Evolutionary conservation across 1,140 invertebrate genomes (phyloP).

Genomic region (Pomphorhynchus laevis): DNA sequence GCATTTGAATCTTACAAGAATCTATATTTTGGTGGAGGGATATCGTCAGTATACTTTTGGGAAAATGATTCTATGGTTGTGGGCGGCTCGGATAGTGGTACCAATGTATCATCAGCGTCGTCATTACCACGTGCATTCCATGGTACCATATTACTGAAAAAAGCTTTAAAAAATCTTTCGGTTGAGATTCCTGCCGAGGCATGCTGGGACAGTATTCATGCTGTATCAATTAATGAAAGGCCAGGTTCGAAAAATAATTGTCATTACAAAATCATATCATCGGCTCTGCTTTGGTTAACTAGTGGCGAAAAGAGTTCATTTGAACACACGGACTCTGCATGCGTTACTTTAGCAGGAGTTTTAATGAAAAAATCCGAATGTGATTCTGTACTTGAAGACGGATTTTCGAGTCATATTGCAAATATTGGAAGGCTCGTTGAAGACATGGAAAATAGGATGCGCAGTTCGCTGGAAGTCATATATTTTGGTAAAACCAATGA

Average conservation of each 20-base stretch:
- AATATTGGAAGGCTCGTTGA: constrained; percentile 49
- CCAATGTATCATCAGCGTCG: too few relatives aligned
- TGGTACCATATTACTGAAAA: too few relatives aligned
- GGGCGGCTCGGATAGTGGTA: constrained; percentile 82
- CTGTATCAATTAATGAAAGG: constrained; percentile 53
- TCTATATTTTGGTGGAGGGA: constrained; percentile 92
- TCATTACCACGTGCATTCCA: too few relatives aligned
- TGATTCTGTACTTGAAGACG: constrained; percentile 49
- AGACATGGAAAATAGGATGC: constrained; percentile 98
- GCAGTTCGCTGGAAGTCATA: constrained; percentile 82
- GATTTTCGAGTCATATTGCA: constrained; percentile 55
- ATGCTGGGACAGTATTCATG: constrained; percentile 99
- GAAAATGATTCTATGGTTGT: constrained; percentile 79
- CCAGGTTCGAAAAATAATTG: constrained; percentile 31
- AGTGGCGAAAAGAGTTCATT: too few relatives aligned
- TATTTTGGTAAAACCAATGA: constrained; percentile 97
- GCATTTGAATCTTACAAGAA: constrained; percentile 95
- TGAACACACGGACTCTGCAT: constrained; percentile 71
- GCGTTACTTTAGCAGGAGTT: constrained; percentile 88
- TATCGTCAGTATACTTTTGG: constrained; percentile 96
- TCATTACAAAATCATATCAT: constrained; percentile 92
- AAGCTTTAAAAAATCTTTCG: constrained; percentile 66
- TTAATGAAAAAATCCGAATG: constrained; percentile 76
- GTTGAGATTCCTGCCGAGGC: constrained; percentile 34
- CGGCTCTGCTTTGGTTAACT: constrained; percentile 87